A percentile compares a stretch with the other conserved stretches of the same genome.
phyloP scores from a whole-genome alignment of 2,888 invertebrate species.

The Phania funesta region DNA sequence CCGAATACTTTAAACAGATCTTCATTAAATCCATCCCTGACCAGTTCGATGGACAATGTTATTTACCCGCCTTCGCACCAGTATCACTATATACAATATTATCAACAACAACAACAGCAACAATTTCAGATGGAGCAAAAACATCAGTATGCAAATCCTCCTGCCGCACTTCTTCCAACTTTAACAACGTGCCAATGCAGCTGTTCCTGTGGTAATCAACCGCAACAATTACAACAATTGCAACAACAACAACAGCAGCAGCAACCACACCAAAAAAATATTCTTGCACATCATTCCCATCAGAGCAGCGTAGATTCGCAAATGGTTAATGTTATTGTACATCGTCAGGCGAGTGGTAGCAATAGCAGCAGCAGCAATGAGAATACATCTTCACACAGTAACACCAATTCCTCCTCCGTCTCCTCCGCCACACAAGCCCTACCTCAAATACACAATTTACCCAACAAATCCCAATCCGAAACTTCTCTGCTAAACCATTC shows the following conservation, averaged over 20 bases:
- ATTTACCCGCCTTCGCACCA: constrained; percentile 76
- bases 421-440: not conserved
- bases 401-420: constrained; percentile 24
- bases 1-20: constrained; percentile 59
- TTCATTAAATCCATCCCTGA: constrained; percentile 65
- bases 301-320: constrained; percentile 72
- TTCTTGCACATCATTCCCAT: constrained; percentile 54
- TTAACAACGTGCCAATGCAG: constrained; percentile 58
- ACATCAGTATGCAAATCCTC: constrained; percentile 69
- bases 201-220: constrained; percentile 62
- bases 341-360: constrained; percentile 72
- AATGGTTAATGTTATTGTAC: constrained; percentile 76
- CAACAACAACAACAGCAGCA: constrained; percentile 44
- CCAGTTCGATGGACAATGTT: constrained; percentile 83
- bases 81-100: constrained; percentile 79
- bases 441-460: constrained; percentile 29
- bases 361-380: constrained; percentile 54
- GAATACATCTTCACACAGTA: constrained; percentile 41
- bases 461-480: constrained; percentile 71
- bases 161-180: constrained; percentile 24
- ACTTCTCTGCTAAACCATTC: constrained; percentile 76
- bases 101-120: constrained; percentile 71
- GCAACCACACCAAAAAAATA: constrained; percentile 26
- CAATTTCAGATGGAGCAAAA: constrained; percentile 67
- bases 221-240: constrained; percentile 52